Evolutionary conservation across 2,797 vertebrate species (phyloP).

Genomic region (Synaphobranchus kaupii): DNA sequence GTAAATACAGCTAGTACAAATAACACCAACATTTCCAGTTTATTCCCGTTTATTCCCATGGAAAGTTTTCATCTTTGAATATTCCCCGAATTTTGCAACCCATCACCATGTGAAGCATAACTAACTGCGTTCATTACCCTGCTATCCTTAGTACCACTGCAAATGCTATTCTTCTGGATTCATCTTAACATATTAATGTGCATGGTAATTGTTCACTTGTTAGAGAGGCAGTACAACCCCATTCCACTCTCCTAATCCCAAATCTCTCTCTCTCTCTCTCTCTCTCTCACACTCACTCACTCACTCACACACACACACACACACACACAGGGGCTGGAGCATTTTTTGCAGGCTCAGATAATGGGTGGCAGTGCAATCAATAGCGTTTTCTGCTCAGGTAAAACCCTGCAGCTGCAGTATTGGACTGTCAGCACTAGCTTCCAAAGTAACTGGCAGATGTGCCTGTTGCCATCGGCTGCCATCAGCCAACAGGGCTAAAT

Average conservation of each 20-base stretch:
- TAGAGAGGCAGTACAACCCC: background rate
- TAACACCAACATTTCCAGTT: no score
- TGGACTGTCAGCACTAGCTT: constrained; percentile 52
- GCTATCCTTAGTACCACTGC: background rate
- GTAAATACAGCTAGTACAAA: no score
- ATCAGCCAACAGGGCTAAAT: constrained; percentile 34
- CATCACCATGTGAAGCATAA: background rate
- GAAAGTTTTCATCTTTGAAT: no score
- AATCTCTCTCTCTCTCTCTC: background rate
- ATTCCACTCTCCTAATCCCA: background rate
- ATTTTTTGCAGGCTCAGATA: constrained; percentile 43
- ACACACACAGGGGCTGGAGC: constrained; percentile 32
- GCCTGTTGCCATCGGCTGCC: background rate
- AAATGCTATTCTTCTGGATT: background rate
- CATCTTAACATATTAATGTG: background rate
- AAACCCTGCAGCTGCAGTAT: constrained; percentile 51
- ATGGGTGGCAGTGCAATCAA: constrained; percentile 44
- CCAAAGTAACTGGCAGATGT: constrained; percentile 34
- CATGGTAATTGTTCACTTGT: background rate
- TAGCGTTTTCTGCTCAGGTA: constrained; percentile 54
- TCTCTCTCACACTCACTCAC: constrained; percentile 4
- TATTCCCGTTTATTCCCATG: no score
- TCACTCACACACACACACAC: constrained; percentile 30
- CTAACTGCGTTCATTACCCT: background rate
- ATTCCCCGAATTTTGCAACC: no score